Evolutionary conservation across 2,888 invertebrate genomes (phyloP).

Genomic region (Gymnoscelis rufifasciata): DNA sequence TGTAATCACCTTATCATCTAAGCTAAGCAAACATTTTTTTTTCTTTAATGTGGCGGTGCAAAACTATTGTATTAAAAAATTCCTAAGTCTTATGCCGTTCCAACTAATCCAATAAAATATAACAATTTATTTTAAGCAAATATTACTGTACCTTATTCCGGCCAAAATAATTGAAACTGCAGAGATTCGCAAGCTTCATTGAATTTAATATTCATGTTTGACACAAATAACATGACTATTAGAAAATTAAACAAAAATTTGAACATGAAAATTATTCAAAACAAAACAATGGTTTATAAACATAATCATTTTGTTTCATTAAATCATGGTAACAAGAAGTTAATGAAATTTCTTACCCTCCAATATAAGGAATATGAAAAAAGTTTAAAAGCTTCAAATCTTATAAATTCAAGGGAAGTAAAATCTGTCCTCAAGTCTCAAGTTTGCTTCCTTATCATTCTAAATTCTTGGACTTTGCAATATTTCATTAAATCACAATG

Average conservation of each 20-base stretch:
- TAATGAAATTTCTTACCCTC: background rate
- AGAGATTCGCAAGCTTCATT: background rate
- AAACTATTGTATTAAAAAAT: no score
- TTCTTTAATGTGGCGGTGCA: no score
- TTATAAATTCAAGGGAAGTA: constrained; percentile 32
- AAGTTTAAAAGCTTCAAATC: constrained; percentile 41
- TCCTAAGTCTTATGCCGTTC: no score
- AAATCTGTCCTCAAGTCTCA: constrained; percentile 23
- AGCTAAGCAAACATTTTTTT: no score
- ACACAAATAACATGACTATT: background rate
- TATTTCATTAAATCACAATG: constrained; percentile 21
- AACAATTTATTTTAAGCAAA: no score
- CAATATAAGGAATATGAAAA: constrained; percentile 34
- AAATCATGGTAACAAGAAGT: background rate
- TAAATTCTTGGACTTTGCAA: constrained; percentile 30
- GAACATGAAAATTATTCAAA: no score
- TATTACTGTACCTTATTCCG: background rate
- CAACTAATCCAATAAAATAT: no score
- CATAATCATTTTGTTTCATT: background rate
- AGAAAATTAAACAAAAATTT: background rate
- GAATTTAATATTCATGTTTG: background rate
- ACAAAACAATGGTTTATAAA: no score
- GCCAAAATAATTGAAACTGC: background rate
- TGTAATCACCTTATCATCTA: no score
- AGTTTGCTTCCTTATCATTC: constrained; percentile 32